Evolutionary conservation across 2,113 vertebrate species (phyloP), one percentile per base, ranked within the genome.

Genomic region (Tragelaphus scriptus): DNA sequence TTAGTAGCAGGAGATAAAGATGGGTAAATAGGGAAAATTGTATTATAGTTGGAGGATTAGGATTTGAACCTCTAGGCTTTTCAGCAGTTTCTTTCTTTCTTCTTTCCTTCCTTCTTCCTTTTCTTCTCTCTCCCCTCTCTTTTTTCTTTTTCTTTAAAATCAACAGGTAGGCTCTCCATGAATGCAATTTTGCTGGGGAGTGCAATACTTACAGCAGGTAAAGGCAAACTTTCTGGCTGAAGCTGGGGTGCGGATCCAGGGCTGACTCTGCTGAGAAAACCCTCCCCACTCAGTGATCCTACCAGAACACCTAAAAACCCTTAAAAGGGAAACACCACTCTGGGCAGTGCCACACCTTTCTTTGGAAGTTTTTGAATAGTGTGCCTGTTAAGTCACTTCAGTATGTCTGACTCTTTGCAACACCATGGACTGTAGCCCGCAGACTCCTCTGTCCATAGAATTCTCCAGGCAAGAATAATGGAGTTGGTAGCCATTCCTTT

Each of bases 331-430:
- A 68, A 19, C 8, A 17, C 14, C 12, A 19, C 2, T 49, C 28
- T 81, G 36, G 28, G 26, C 51, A 68, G 63, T 23, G 51, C 10
- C n/a, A 91, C 80, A 55, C 14, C 49, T 28, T 21, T n/a, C 49
- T 23, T 21, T n/a, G 23, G 49, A 91, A 26, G 23, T 61, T 84
- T 91, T 91, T 40, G 61, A 71, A 85, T 26, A 94, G n/a, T 71
- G 68, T 71, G n/a, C 10, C 68, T 71, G n/a, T 71, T 40, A 40
- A 71, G 68, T 71, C n/a, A 71, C 19, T 71, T 40, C n/a, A 40
- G 68, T 19, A 71, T 11, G 68, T 71, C 68, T 12, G 19, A 40
- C 68, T 71, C n/a, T 40, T 71, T 23, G 19, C n/a, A 71, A 36
- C n/a, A 5, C n/a, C n/a, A 71, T 23, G n/a, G 68, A 40, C 9